Percentiles rank a stretch among this genome's conserved stretches.
Evolutionary conservation across 2,888 invertebrate genomes (phyloP).

Genomic region (Drosophila peninsularis): DNA sequence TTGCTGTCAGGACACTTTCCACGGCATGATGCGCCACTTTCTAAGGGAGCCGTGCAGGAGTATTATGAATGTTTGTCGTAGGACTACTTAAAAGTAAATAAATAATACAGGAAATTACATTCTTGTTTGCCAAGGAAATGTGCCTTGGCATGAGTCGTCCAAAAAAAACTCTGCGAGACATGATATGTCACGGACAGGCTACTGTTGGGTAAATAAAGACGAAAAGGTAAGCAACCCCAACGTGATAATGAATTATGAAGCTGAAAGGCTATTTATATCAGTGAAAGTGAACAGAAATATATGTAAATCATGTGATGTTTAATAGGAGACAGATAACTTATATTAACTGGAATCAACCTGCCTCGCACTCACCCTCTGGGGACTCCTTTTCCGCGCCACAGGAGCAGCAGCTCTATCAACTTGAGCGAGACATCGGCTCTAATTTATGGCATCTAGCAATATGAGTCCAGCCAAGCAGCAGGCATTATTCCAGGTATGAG

Average conservation of each 20-base stretch:
- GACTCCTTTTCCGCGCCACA: slow-evolving; percentile 24
- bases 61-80: neutral
- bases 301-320: neutral
- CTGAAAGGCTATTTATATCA: neutral
- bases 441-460: slow-evolving; percentile 63
- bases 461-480: slow-evolving; percentile 44
- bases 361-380: neutral
- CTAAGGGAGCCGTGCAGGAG: too few species aligned
- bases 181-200: slow-evolving; percentile 57
- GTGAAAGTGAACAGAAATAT: slow-evolving; percentile 3
- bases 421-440: slow-evolving; percentile 40
- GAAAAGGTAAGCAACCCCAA: slow-evolving; percentile 27
- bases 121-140: slow-evolving; percentile 51
- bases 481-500: slow-evolving; percentile 53
- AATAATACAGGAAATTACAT: slow-evolving; percentile 64
- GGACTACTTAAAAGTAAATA: slow-evolving; percentile 74
- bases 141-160: slow-evolving; percentile 52
- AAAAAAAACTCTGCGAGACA: slow-evolving; percentile 26
- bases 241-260: slow-evolving; percentile 8
- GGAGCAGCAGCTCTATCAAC: slow-evolving; percentile 61
- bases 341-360: neutral
- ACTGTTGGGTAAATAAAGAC: slow-evolving; percentile 40
- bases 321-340: neutral
- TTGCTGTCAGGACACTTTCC: slow-evolving; percentile 61
- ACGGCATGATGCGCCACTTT: slow-evolving; percentile 56